Base-by-base conservation (phyloP, 2,888 invertebrate species). In the Cephus rjabovi region DNA sequence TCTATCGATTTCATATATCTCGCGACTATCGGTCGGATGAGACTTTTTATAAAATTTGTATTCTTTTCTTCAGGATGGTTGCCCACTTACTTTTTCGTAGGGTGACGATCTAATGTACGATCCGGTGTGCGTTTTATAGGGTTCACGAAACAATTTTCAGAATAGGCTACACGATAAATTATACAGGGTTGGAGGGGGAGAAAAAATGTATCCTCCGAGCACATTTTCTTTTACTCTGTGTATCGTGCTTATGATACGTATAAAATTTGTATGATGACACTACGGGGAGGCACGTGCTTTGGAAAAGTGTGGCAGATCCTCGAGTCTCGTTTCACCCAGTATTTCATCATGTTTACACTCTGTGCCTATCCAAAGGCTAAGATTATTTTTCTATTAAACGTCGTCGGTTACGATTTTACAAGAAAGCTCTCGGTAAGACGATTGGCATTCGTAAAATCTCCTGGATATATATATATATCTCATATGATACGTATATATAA, bases 101-200 rank as follows among this genome's bases (percentile, higher is more conserved):
- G 56, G 56, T 23, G 56, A 23, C 23, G 23, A 56, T 56, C 56
- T 56, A 56, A 56, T 56, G 56, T 56, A 56, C 56, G 56, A 56
- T 56, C 23, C 56, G 9, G 73, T 79, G 75, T 80, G 81, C 78
- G 75, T 79, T 84, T 81, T 85, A 84, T 83, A 85, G 83, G 81
- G 81, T 79, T 83, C 83, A 84, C 83, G 83, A 86, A 85, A 87
- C 84, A 87, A 86, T 86, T 86, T 87, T 86, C 84, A 80, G 80
- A 81, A 80, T 81, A 82, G 82, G 79, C 74, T 81, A 81, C 75
- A 81, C 86, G 80, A 86, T 86, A 86, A 86, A 86, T 86, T 85
- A 84, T 81, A 75, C 79, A 75, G 31, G n/a, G 69, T 31, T 3
- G 69, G 74, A 77, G 80, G 78, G 75, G 75, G 79, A 77, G 74